phyloP scores from a whole-genome alignment of 1,140 invertebrate genomes.

The Caerostris darwini region DNA sequence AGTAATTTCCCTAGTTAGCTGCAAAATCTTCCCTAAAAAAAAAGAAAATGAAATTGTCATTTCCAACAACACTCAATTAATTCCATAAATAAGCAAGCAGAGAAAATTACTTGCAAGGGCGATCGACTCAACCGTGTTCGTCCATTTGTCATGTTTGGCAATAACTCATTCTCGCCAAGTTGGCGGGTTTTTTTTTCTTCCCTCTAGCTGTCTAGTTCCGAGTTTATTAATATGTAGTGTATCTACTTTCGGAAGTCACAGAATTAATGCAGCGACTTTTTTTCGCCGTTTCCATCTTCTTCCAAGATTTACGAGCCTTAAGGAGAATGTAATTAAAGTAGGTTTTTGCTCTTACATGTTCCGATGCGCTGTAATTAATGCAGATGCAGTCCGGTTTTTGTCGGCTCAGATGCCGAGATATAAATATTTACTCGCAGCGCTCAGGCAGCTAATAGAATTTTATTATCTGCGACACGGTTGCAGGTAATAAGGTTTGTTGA shows the following conservation, averaged over 20 bases:
- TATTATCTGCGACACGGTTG: no score
- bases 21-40: no score
- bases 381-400: no score
- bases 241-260: background rate
- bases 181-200: background rate
- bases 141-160: conserved; percentile 18
- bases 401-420: no score
- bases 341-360: no score
- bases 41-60: conserved; percentile 20
- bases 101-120: background rate
- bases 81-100: conserved; percentile 4
- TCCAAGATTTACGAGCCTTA: conserved; percentile 34
- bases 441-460: no score
- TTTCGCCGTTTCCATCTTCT: background rate
- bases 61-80: background rate
- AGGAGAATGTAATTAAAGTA: no score
- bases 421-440: no score
- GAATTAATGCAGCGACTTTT: background rate
- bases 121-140: background rate
- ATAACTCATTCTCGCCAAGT: conserved; percentile 20
- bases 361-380: no score
- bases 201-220: background rate
- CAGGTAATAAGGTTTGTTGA: no score
- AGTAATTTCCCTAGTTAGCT: no score
- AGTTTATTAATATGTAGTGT: conserved; percentile 42